These are phyloP conservation scores for Fundulus diaphanus DNA, from an alignment of 2,797 vertebrate species.

Conservation along the genomic window DNA sequence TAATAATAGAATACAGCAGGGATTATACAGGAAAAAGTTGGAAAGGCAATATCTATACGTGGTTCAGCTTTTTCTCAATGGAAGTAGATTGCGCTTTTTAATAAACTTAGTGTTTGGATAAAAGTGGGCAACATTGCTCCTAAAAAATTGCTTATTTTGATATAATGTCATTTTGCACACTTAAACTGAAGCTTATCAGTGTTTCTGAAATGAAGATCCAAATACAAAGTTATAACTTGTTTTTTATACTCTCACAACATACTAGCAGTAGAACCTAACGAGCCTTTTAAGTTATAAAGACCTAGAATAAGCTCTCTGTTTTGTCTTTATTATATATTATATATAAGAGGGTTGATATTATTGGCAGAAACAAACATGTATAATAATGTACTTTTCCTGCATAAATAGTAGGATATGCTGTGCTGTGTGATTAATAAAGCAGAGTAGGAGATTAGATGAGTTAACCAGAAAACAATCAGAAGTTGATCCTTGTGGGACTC, in stretches of 20 bases:
- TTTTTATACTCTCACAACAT: neutral
- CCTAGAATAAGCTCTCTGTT: neutral
- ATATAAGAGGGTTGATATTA: neutral
- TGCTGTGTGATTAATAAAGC: neutral
- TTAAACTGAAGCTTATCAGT: neutral
- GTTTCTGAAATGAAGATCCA: neutral
- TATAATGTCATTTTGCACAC: no score
- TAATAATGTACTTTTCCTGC: neutral
- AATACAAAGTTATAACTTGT: neutral
- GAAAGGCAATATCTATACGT: neutral
- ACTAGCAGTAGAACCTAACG: neutral
- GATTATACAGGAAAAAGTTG: neutral
- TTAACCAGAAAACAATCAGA: neutral
- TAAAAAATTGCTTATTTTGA: no score
- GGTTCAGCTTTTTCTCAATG: neutral
- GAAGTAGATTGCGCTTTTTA: no score
- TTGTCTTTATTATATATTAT: neutral
- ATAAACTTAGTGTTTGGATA: neutral
- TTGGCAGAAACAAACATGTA: neutral
- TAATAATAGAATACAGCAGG: neutral
- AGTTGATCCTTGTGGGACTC: neutral
- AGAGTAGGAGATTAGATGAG: neutral
- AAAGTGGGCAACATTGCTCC: neutral
- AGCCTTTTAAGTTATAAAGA: neutral
- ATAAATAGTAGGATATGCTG: neutral